Evolutionary conservation across 2,113 vertebrate species (phyloP).

Genomic region (Muscicapa adusta): DNA sequence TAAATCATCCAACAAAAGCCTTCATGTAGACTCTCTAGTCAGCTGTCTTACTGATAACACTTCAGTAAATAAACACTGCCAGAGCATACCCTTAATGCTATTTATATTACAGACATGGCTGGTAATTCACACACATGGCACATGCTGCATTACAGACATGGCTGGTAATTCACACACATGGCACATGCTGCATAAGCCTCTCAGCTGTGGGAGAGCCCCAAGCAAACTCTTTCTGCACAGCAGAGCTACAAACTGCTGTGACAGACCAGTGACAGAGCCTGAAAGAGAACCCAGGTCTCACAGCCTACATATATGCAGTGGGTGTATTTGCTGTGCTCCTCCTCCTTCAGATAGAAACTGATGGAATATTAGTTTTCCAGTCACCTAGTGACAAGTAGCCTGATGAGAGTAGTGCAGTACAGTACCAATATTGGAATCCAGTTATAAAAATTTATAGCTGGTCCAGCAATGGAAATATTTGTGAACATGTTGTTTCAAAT

Average conservation of each 20-base stretch:
- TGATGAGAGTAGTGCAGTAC: background rate
- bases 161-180: background rate
- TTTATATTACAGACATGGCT: background rate
- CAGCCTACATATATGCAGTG: background rate
- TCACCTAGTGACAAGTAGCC: background rate
- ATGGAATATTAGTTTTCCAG: background rate
- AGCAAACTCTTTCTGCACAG: background rate
- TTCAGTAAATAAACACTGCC: background rate
- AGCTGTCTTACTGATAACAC: background rate
- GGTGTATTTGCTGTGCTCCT: background rate
- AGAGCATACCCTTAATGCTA: background rate
- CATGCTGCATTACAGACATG: background rate
- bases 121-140: background rate
- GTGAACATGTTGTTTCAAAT: background rate
- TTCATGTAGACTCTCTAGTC: background rate
- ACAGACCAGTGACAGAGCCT: background rate
- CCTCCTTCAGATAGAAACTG: background rate
- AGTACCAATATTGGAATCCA: background rate
- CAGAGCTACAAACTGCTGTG: background rate
- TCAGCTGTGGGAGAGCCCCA: fast-evolving
- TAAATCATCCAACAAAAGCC: background rate
- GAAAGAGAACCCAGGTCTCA: background rate
- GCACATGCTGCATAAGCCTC: background rate
- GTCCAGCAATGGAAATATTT: background rate
- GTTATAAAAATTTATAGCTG: background rate